Evolutionary conservation across 2,113 vertebrate genomes (phyloP).

Genomic region (Neolamprologus modestus): DNA sequence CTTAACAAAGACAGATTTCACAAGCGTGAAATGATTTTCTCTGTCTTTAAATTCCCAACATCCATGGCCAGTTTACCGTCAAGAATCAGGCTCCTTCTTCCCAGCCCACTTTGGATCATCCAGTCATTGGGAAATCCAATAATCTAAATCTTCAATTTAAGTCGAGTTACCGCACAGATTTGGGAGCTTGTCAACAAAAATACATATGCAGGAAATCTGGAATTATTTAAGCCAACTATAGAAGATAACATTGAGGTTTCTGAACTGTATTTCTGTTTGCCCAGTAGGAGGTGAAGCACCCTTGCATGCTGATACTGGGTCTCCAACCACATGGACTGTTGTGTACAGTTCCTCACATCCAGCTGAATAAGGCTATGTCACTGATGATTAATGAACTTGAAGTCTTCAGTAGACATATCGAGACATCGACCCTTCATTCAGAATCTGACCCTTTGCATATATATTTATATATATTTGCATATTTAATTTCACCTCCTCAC

Average conservation of each 20-base stretch:
- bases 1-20: neutral
- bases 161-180: neutral
- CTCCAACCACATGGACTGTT: neutral
- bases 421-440: neutral
- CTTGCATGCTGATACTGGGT: neutral
- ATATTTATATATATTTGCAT: no score
- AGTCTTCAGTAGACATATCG: neutral
- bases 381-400: conserved; percentile 19
- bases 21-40: neutral
- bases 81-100: neutral
- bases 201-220: conserved; percentile 73
- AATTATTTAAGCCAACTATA: conserved; percentile 77
- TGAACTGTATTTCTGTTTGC: conserved; percentile 65
- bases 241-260: conserved; percentile 76
- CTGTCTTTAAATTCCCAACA: neutral
- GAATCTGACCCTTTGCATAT: neutral
- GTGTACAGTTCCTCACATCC: neutral
- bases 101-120: neutral
- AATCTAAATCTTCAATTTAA: conserved; percentile 5
- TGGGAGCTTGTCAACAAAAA: neutral
- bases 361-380: conserved; percentile 36
- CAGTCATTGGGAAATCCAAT: conserved; percentile 33
- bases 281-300: neutral
- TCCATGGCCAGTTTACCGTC: neutral
- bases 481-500: no score